These are phyloP conservation scores for Ecliptopera silaceata DNA, from an alignment of 2,888 invertebrate species.

Conservation along the genomic window DNA sequence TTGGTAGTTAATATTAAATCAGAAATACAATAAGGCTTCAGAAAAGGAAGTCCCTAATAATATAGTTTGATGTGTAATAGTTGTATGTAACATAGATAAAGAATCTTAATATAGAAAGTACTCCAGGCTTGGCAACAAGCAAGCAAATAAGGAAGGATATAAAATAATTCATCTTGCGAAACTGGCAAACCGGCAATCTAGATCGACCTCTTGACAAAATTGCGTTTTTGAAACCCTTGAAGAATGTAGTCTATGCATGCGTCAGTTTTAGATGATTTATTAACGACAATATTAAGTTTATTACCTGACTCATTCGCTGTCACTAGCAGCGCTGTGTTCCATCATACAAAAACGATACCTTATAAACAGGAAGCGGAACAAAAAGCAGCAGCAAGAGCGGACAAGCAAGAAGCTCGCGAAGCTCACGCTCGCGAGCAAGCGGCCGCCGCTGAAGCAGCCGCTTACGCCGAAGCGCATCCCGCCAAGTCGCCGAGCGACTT, in stretches of 20 bases:
- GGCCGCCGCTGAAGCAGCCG: constrained; percentile 85
- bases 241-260: not conserved
- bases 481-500: constrained; percentile 96
- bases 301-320: not conserved
- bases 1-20: too few relatives aligned
- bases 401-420: constrained; percentile 84
- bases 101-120: not conserved
- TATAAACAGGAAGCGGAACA: constrained; percentile 90
- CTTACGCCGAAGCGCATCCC: constrained; percentile 84
- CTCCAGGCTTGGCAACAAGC: not conserved
- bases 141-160: constrained; percentile 5
- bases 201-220: not conserved
- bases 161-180: constrained; percentile 7
- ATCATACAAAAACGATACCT: not conserved
- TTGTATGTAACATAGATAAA: not conserved
- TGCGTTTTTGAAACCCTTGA: not conserved
- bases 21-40: too few relatives aligned
- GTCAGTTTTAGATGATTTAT: too few relatives aligned
- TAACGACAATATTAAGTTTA: too few relatives aligned
- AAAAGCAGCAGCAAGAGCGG: constrained; percentile 88
- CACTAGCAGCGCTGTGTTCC: not conserved
- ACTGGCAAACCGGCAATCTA: constrained; percentile 13
- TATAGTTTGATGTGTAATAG: too few relatives aligned
- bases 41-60: too few relatives aligned
- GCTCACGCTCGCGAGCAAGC: constrained; percentile 85